These are phyloP conservation scores for Tragelaphus buxtoni DNA, from an alignment of 2,113 vertebrate species.

Conservation along the genomic window DNA sequence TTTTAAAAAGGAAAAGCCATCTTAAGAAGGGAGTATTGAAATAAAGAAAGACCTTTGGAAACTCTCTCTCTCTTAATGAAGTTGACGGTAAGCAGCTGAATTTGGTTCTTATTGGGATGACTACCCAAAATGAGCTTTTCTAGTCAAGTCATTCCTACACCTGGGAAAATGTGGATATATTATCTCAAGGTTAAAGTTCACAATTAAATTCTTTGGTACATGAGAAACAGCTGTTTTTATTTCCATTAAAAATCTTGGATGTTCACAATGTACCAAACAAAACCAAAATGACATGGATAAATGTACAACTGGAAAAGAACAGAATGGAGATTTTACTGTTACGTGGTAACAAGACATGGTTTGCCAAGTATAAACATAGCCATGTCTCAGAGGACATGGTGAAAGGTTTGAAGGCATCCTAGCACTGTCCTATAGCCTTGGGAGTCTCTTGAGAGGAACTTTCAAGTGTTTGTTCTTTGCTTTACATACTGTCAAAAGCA, in stretches of 20 bases:
- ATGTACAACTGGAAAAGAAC: neutral
- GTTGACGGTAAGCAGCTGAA: neutral
- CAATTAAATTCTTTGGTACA: neutral
- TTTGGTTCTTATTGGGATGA: neutral
- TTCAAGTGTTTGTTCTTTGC: neutral
- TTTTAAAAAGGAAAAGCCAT: neutral
- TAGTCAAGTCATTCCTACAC: neutral
- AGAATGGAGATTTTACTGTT: neutral
- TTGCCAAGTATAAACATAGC: neutral
- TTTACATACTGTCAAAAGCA: neutral
- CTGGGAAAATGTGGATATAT: neutral
- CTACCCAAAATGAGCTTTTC: neutral
- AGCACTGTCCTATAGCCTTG: neutral
- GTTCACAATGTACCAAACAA: neutral
- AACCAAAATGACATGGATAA: conserved; percentile 33
- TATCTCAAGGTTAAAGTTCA: conserved; percentile 25
- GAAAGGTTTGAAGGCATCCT: neutral
- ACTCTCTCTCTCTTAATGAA: neutral
- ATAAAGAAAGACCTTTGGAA: neutral
- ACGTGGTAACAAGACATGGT: neutral
- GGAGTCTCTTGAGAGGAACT: neutral
- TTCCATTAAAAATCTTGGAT: neutral
- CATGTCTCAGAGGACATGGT: neutral
- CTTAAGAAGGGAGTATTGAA: neutral
- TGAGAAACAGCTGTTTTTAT: conserved; percentile 43